Evolutionary conservation across 1,140 invertebrate species (phyloP), one percentile per base, ranked within the genome.

Genomic region (Laupala kohalensis): DNA sequence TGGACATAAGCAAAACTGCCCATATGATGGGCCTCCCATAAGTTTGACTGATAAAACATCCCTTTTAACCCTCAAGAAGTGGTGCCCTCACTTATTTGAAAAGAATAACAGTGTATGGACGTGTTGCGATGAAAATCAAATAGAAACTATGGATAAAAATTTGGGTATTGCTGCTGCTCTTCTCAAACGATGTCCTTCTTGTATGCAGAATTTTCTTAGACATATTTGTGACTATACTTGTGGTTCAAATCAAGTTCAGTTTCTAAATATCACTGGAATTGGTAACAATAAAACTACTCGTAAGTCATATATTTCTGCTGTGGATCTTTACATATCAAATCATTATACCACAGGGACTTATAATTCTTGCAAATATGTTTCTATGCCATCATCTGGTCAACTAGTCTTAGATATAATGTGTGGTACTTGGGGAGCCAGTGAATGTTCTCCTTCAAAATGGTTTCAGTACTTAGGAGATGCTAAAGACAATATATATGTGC

Each of bases 351-450:
- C 89, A 62, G 88, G 85, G 6, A 88, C 92, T 4, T 97, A 86
- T 76, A 84, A 90, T 73, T 95, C 94, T 0, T 97, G 95, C 77
- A 86, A 85, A 74, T 86, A 90, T 82, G 94, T 96, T 67, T 88
- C 88, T 53, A 85, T 92, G 70, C 91, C 93, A 2, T 88, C 89
- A 37, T 86, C 88, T 0, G 92, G 93, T 71, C 83, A 88, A 77
- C 80, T 87, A 73, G 93, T 89, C 2, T 74, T 97, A 68, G 87
- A 90, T 76, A 23, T 95, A 0, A 88, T 96, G 87, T 97, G 95
- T 79, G 91, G 92, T 6, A 72, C 76, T 0, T 90, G 87, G 80
- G 86, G 85, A 4, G 84, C 89, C 0, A 82, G 82, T 30, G 81
- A 82, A 73, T 94, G 93, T 77, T 86, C 86, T 25, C 80, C 91